Evolutionary conservation across 2,888 invertebrate species (phyloP), one percentile per base, ranked within the genome.

Genomic region (Erebia palarica): DNA sequence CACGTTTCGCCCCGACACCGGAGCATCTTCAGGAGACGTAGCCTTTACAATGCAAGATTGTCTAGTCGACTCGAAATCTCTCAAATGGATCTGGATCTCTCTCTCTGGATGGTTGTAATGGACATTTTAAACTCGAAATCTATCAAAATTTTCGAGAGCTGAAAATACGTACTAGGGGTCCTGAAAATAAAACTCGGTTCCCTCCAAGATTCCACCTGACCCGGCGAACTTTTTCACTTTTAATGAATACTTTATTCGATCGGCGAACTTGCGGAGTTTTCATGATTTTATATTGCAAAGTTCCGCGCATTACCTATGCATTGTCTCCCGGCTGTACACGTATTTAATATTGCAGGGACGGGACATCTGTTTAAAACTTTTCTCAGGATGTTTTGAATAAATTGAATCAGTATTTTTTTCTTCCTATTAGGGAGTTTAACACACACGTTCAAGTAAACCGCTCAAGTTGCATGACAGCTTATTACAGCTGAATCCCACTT

Each of bases 251-350:
- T 92, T 91, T 87, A 91, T 89, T 85, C 83, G 74, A 85, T 84
- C 84, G 80, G 76, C 79, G 73, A 86, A 90, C 82, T 89, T 87
- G 79, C 78, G 75, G 84, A 81, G 85, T 86, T 85, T 84, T 82
- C 90, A 90, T 92, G 91, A 92, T 92, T 92, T 92, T 91, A 92
- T 92, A 90, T 87, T 81, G 84, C 83, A 75, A 90, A 91, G 86
- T 90, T 90, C 79, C 74, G 73, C 73, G 79, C 88, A 89, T 92
- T 90, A 89, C 86, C 88, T 90, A 91, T 92, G 90, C 91, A 90
- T 90, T 91, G 91, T 91, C 86, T 86, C 78, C 73, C 76, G 74
- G 75, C 77, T 71, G 77, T 77, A 80, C 83, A 82, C 84, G 88
- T 88, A 85, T 90, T 90, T 89, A 87, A 91, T 90, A 87, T 87